phyloP scores from a whole-genome alignment of 2,888 invertebrate genomes.

The Dryadula phaetusa region DNA sequence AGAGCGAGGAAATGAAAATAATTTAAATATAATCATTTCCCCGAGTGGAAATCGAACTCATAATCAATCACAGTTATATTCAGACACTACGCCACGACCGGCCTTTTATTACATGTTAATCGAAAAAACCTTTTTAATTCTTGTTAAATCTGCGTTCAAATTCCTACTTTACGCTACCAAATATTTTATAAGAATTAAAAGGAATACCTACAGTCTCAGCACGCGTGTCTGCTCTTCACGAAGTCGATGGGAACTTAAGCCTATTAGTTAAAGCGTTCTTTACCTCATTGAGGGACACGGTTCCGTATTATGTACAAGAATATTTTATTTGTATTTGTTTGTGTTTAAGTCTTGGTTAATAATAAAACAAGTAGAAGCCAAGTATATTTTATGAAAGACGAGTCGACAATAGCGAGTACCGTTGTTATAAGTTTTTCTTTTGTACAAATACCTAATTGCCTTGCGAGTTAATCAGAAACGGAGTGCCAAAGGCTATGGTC shows the following conservation, averaged over 20 bases:
- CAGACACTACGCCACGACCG: too few relatives aligned
- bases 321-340: too few relatives aligned
- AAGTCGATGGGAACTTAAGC: conserved; percentile 17
- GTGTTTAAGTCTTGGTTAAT: conserved; percentile 27
- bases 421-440: not conserved
- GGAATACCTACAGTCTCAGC: conserved; percentile 10
- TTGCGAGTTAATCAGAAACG: too few relatives aligned
- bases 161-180: conserved; percentile 2
- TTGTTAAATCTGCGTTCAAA: not conserved
- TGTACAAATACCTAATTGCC: conserved; percentile 6
- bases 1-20: too few relatives aligned
- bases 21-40: too few relatives aligned
- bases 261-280: conserved; percentile 21
- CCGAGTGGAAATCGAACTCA: too few relatives aligned
- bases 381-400: conserved; percentile 18
- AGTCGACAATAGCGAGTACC: not conserved
- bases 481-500: too few relatives aligned
- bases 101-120: too few relatives aligned
- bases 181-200: conserved; percentile 12
- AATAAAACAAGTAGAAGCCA: conserved; percentile 28
- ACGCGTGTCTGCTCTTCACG: not conserved
- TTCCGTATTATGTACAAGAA: conserved; percentile 55
- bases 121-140: not conserved
- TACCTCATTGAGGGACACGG: conserved; percentile 35
- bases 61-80: too few relatives aligned